Percentiles rank a stretch among this genome's conserved stretches.
phyloP scores from a whole-genome alignment of 1,140 invertebrate genomes.

The Magallana gigas region DNA sequence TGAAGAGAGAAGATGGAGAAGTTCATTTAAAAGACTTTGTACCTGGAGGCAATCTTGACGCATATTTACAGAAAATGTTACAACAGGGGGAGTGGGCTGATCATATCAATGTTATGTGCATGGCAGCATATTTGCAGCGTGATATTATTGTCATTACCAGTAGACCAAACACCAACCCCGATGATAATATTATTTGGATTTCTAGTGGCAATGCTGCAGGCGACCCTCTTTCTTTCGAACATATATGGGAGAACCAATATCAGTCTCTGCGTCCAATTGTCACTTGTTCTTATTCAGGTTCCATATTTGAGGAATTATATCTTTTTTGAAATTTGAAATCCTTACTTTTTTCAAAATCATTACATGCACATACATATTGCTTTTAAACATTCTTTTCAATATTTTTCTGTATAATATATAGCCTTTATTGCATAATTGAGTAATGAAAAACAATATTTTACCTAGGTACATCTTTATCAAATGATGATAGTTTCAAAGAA shows the following conservation, averaged over 20 bases:
- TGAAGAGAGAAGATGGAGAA: conserved; percentile 19
- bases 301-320: no score
- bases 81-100: conserved; percentile 40
- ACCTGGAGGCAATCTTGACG: conserved; percentile 20
- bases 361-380: no score
- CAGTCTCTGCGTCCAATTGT: conserved; percentile 10
- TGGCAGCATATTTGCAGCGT: background rate
- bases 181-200: conserved; percentile 22
- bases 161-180: conserved; percentile 12
- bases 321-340: no score
- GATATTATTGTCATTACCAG: conserved; percentile 38
- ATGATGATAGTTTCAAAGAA: no score
- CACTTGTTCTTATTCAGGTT: background rate
- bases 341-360: no score
- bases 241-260: conserved; percentile 42
- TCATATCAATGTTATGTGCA: conserved; percentile 36
- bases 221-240: conserved; percentile 11
- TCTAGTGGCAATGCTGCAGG: background rate
- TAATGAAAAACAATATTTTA: no score
- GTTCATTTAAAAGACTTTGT: conserved; percentile 40
- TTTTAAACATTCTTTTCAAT: no score
- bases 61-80: conserved; percentile 26
- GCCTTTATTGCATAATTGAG: no score
- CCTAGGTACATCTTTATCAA: no score
- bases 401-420: no score